phyloP scores from a whole-genome alignment of 1,140 invertebrate genomes.

The Conopomorpha cramerella region DNA sequence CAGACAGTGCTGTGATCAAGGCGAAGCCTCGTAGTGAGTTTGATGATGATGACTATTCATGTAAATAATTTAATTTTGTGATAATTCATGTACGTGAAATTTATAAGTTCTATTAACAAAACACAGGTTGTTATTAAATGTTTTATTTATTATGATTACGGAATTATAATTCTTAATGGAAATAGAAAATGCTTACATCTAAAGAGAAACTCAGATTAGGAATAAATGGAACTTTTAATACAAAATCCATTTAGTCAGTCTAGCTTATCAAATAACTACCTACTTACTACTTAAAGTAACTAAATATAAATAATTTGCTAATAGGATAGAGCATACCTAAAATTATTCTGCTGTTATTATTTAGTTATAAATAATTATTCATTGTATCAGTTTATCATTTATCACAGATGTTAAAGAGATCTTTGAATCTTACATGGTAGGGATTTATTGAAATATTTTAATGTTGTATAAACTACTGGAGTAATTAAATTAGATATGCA shows the following conservation, averaged over 20 bases:
- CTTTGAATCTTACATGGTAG: conserved; percentile 52
- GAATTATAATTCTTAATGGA: conserved; percentile 1
- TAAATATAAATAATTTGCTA: neutral
- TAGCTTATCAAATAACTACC: conserved; percentile 11
- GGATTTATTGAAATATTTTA: conserved; percentile 19
- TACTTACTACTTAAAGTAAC: conserved; percentile 3
- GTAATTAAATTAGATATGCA: too few relatives aligned
- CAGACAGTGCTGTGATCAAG: too few relatives aligned
- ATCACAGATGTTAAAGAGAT: conserved; percentile 59
- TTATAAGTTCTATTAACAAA: too few relatives aligned
- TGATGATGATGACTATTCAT: too few relatives aligned
- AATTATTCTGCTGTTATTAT: conserved; percentile 22
- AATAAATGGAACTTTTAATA: conserved; percentile 19
- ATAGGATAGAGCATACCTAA: too few relatives aligned
- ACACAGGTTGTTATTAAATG: too few relatives aligned
- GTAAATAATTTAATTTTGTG: too few relatives aligned
- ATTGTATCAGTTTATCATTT: conserved; percentile 46
- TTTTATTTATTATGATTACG: neutral
- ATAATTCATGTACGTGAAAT: too few relatives aligned
- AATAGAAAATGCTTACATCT: too few relatives aligned
- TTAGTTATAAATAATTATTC: conserved; percentile 49
- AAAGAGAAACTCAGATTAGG: conserved; percentile 8
- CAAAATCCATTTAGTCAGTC: conserved; percentile 37
- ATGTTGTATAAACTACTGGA: too few relatives aligned
- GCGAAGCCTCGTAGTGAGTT: too few relatives aligned